Base-by-base conservation (phyloP, 2,113 vertebrate genomes). In the Lamprologus sp. region DNA sequence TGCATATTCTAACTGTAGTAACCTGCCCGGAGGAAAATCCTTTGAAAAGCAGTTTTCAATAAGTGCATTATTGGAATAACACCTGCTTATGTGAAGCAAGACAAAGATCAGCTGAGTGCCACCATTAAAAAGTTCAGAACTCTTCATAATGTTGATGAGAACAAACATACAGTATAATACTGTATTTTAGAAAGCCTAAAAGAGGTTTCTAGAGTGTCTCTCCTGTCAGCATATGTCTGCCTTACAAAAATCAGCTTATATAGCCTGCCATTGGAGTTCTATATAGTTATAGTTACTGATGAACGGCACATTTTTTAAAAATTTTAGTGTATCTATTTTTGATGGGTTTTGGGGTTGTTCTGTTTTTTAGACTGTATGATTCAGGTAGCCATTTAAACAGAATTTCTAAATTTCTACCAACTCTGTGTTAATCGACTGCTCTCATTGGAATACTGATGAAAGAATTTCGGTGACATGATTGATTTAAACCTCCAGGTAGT, bases 401-500 rank as follows among this genome's bases (percentile, higher is more conserved):
- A 65, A 47, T 60, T 73, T 89, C 45, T 51, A 28, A 33, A 68
- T 73, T 81, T 56, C 23, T 45, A 51, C 84, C 28, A 31, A 45
- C 81, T 75, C 31, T 84, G 42, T 80, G 53, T 51, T 93, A 94
- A 94, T 92, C 88, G 82, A 88, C 55, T 84, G 31, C 21, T 89
- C 81, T 90, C 75, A 84, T 91, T 90, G 80, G 89, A 94, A 96
- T 94, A 90, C 86, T 91, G 93, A 96, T 94, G 88, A 88, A 86
- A 82, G 73, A 85, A 87, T 84, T 83, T 79, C 54, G 53, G 47
- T 19, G 21, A 88, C 73, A 40, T 92, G 94, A 95, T 88, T 92
- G 92, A 95, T 94, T 73, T 84, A 73, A 93, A 92, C 75, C 73
- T 87, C 81, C 85, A 92, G 90, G 88, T 82, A 56, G 90, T 93